Evolutionary conservation across 2,888 invertebrate species (phyloP), one percentile per base, ranked within the genome.

Genomic region (Lithophane leautieri): DNA sequence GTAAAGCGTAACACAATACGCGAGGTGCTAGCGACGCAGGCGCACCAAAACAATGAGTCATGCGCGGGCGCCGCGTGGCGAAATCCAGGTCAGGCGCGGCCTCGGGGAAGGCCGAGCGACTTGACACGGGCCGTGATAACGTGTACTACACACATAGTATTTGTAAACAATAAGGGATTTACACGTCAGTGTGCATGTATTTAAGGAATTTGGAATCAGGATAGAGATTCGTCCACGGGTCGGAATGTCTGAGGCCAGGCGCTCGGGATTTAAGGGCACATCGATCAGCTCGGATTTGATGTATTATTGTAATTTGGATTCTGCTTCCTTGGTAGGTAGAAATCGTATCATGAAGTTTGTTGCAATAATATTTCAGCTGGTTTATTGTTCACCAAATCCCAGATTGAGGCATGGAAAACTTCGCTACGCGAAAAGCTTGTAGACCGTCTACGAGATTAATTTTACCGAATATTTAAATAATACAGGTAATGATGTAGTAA

Each of bases 51-150:
- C 94, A 94, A 93, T 94, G 95, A 94, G 89, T 94, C 93, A 93
- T 90, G 88, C 88, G 90, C 88, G 82, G 70, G 90, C 90, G 90
- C 90, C 86, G 89, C 89, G 89, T 89, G 88, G 89, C 77, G 89
- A 90, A 92, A 95, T 94, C 89, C 95, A 94, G 95, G 95, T 94
- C 95, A 94, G 89, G 70, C 81, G 87, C 90, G 94, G 93, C 95
- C 95, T 94, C 93, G 94, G 79, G 86, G 88, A 94, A 95, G 95
- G 95, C 91, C 95, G 89, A 83, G 71, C 84, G 84, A 83, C 88
- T 77, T 81, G 79, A 85, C 81, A 86, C 88, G 82, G 76, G 70
- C 78, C 70, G 82, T 86, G 84, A 86, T 85, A 85, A 84, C 79
- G 78, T 74, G 70, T 73, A 74, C 75, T 85, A 82, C 75, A 83